Conservation (phyloP, 2,888 invertebrate species). For the Tenthredo distinguenda region DNA sequence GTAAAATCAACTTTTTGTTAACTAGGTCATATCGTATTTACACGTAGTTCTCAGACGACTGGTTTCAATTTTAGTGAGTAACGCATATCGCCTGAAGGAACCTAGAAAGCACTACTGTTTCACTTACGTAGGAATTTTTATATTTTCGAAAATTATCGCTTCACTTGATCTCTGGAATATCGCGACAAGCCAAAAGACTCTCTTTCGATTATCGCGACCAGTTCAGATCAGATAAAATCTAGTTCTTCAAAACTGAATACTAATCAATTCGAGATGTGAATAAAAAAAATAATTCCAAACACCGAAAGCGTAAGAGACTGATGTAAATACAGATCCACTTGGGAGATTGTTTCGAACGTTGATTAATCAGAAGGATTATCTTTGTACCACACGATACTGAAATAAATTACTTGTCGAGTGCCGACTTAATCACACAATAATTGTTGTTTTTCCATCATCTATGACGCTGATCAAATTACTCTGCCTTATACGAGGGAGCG, state of each 20-base stretch:
- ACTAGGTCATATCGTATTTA: conserved; percentile 35
- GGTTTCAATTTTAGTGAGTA: conserved; percentile 43
- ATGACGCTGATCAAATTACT: not conserved
- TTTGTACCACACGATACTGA: not conserved
- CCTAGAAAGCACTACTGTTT: conserved; percentile 18
- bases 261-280: not conserved
- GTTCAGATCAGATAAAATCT: not conserved
- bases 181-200: not conserved
- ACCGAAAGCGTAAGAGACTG: not conserved
- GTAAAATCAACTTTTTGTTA: conserved; percentile 13
- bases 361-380: not conserved
- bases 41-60: conserved; percentile 30
- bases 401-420: not conserved
- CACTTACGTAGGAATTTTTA: not conserved
- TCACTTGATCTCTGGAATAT: not conserved
- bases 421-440: not conserved
- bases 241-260: not conserved
- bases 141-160: not conserved
- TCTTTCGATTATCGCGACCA: not conserved
- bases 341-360: not conserved
- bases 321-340: not conserved
- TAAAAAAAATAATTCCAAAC: not conserved
- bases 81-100: not conserved
- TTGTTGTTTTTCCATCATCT: not conserved
- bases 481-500: not conserved